These are phyloP conservation scores for Megamerina dolium DNA, from an alignment of 2,888 invertebrate species.

Conservation along the genomic window DNA sequence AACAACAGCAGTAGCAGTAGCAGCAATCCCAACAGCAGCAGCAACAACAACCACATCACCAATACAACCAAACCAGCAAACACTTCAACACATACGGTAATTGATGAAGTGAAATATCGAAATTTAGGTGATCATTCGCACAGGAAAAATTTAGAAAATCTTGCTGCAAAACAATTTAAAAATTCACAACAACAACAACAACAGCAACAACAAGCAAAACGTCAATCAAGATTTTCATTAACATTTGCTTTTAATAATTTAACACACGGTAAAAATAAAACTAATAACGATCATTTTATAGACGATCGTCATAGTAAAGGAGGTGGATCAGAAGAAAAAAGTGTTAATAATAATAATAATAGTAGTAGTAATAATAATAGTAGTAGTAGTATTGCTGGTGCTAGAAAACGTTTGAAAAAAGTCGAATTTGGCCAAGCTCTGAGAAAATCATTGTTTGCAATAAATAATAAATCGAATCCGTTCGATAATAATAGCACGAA, in stretches of 20 bases:
- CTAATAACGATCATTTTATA: too few relatives aligned
- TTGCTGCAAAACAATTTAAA: too few relatives aligned
- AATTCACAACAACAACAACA: slow-evolving; percentile 4
- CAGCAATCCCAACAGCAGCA: slow-evolving; percentile 5
- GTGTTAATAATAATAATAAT: too few relatives aligned
- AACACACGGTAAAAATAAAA: slow-evolving; percentile 5
- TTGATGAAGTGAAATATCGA: slow-evolving; percentile 25
- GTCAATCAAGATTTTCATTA: slow-evolving; percentile 34
- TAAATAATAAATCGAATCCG: too few relatives aligned
- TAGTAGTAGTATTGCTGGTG: too few relatives aligned
- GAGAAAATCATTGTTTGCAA: slow-evolving; percentile 11
- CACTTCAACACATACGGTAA: slow-evolving; percentile 22
- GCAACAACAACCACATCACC: slow-evolving; percentile 9
- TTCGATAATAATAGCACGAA: too few relatives aligned
- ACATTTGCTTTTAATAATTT: slow-evolving; percentile 20
- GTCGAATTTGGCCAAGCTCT: slow-evolving; percentile 8
- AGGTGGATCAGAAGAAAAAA: too few relatives aligned
- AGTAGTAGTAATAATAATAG: too few relatives aligned
- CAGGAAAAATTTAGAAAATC: slow-evolving; percentile 10
- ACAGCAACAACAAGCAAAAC: slow-evolving; percentile 23
- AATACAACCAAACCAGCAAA: too few relatives aligned
- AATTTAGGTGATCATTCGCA: slow-evolving; percentile 19
- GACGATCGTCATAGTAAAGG: too few relatives aligned
- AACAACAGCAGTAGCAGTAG: slow-evolving; percentile 10
- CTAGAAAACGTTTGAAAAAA: too few relatives aligned